Base-by-base conservation (phyloP, 2,797 vertebrate species). In the Alectoris magna region DNA sequence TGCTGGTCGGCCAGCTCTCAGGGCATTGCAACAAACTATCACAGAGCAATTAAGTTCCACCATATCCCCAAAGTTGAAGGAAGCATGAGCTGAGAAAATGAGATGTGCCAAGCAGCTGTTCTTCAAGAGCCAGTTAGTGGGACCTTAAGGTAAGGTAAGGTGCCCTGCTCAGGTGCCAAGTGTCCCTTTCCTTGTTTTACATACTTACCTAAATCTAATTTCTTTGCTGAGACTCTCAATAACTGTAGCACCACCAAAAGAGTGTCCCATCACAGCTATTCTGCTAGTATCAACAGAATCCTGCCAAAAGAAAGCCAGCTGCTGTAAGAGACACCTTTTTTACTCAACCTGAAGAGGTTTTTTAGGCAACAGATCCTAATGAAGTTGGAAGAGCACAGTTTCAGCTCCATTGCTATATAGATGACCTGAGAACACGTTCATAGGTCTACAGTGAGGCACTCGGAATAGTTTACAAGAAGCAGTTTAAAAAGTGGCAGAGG, bases 191-290 rank as follows among this genome's bases (percentile, higher is more conserved):
- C 74, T 96, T 71, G 55, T 79, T 94, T 92, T 74, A 18, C 58
- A 73, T 68, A 94, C 97, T 69, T 98, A 99, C 99, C 98, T 99
- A 95, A 99, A 99, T 97, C 98, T 98, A 53, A 95, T 94, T 58
- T 99, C 99, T 97, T 98, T 98, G 96, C 98, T 98, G 83, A 99
- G 98, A 88, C 98, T 93, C 95, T 99, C 98, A 41, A 99, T 98
- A 86, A 98, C 98, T 27, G 99, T 99, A 7, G 98, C 98, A 79
- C 98, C 99, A 44, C 99, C 99, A 83, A 99, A 99, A 44, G 99
- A 99, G 97, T 99, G 99, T 22, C 99, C 99, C 92, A 99, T 98
- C 51, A 98, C 95, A 58, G 98, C 98, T 88, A 98, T 98, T 97
- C 97, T 98, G 80, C 98, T 98, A 95, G 98, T 94, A 94, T 99